phyloP scores from a whole-genome alignment of 2,888 invertebrate species.

The Gnatocerus cornutus region DNA sequence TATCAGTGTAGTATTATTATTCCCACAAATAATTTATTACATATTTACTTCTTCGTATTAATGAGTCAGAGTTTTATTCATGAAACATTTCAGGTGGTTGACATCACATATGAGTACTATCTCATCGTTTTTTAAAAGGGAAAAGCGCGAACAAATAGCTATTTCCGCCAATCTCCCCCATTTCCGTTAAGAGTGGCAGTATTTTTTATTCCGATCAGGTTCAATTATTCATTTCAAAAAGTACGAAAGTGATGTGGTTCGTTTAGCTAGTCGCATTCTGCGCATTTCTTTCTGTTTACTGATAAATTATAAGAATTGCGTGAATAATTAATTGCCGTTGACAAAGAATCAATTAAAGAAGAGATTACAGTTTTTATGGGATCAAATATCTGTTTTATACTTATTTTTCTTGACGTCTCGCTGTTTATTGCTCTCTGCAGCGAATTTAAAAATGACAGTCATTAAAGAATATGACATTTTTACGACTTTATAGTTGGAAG shows the following conservation, averaged over 20 bases:
- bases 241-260: background rate
- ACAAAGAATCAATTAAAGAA: too few relatives aligned
- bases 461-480: too few relatives aligned
- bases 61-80: constrained; percentile 6
- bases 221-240: constrained; percentile 3
- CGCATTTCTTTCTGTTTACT: background rate
- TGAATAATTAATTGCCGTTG: background rate
- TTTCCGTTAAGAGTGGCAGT: constrained; percentile 2
- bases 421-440: too few relatives aligned
- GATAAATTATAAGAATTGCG: background rate
- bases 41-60: background rate
- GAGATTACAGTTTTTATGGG: too few relatives aligned
- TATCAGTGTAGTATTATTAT: background rate
- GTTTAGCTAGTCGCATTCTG: background rate
- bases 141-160: constrained; percentile 1
- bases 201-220: background rate
- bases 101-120: constrained; percentile 5
- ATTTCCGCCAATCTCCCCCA: constrained; percentile 8
- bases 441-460: too few relatives aligned
- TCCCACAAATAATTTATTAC: background rate
- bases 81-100: constrained; percentile 1
- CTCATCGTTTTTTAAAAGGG: background rate
- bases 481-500: too few relatives aligned
- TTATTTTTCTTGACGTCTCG: too few relatives aligned
- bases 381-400: too few relatives aligned